phyloP scores from a whole-genome alignment of 2,113 vertebrate species.

The Atlantisia rogersi region DNA sequence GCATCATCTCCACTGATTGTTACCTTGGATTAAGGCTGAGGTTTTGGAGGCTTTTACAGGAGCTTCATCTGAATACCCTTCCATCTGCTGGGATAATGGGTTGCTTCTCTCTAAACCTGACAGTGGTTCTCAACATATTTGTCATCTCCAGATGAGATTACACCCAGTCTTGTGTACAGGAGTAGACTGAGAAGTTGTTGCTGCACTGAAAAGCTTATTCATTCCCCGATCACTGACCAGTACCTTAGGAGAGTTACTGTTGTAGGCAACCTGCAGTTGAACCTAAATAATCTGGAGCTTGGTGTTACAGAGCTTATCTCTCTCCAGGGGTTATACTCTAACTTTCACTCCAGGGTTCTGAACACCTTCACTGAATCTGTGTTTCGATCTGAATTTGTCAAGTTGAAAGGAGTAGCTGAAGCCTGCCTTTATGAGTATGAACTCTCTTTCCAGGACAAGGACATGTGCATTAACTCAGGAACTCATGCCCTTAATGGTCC shows the following conservation, averaged over 20 bases:
- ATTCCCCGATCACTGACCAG: neutral
- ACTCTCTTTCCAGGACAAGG: neutral
- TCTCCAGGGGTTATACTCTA: neutral
- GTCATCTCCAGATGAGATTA: neutral
- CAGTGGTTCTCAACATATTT: neutral
- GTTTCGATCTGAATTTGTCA: neutral
- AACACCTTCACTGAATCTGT: neutral
- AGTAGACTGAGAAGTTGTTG: neutral
- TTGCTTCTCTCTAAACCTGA: neutral
- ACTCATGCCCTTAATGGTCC: neutral
- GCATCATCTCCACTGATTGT: neutral
- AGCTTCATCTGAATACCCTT: neutral
- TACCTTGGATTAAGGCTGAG: neutral
- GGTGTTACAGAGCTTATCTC: neutral
- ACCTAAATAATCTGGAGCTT: neutral
- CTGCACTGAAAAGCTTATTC: neutral
- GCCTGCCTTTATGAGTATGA: neutral
- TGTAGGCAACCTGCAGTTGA: neutral
- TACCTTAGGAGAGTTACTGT: neutral
- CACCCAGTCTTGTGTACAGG: neutral
- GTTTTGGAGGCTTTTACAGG: neutral
- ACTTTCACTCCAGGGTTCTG: neutral
- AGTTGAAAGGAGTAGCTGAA: neutral
- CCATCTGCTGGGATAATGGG: neutral
- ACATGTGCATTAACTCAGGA: neutral